phyloP scores from a whole-genome alignment of 2,888 invertebrate species.

The Isoperla grammatica region DNA sequence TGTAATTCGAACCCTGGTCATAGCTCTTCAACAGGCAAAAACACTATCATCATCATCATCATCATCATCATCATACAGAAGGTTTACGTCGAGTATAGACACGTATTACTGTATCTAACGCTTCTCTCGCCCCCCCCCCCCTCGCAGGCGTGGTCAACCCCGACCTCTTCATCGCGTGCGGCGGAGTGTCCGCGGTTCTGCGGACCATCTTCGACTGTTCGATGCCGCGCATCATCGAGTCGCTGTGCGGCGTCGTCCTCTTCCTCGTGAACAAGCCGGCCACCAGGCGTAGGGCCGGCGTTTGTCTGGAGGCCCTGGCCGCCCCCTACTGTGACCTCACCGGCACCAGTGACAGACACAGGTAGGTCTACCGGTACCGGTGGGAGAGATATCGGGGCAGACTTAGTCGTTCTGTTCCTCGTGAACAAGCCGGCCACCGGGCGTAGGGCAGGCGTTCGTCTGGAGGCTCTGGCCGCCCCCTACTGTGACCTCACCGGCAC shows the following conservation, averaged over 20 bases:
- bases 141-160: conserved; percentile 78
- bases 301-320: conserved; percentile 80
- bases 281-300: conserved; percentile 66
- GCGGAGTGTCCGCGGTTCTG: conserved; percentile 74
- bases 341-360: conserved; percentile 61
- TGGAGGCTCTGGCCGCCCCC: conserved; percentile 85
- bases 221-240: conserved; percentile 84
- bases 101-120: too few relatives aligned
- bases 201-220: conserved; percentile 80
- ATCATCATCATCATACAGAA: too few relatives aligned
- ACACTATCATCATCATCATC: too few relatives aligned
- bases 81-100: too few relatives aligned
- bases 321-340: conserved; percentile 94
- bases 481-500: conserved; percentile 85
- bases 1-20: too few relatives aligned
- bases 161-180: conserved; percentile 68
- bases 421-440: conserved; percentile 80
- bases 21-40: too few relatives aligned
- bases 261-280: conserved; percentile 79
- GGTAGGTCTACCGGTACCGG: conserved; percentile 44
- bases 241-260: conserved; percentile 79
- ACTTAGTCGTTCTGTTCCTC: conserved; percentile 77
- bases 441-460: conserved; percentile 66
- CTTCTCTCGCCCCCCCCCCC: too few relatives aligned
- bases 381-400: too few relatives aligned